phyloP scores from a whole-genome alignment of 1,140 invertebrate species.

The Drosophila tropicalis region DNA sequence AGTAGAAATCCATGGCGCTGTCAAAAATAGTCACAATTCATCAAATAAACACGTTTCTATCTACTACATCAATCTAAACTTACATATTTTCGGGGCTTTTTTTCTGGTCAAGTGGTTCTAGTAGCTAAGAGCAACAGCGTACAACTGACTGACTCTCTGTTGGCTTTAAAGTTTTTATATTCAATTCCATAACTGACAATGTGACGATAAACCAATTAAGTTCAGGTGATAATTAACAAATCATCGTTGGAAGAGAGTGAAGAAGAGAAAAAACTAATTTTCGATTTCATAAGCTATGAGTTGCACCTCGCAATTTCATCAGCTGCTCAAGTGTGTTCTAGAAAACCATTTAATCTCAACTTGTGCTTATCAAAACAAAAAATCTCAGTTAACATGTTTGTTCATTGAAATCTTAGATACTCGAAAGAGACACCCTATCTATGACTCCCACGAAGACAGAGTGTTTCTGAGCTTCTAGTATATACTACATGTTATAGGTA shows the following conservation, averaged over 20 bases:
- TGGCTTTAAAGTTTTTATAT: conserved; percentile 29
- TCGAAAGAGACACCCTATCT: conserved; percentile 28
- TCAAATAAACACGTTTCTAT: conserved; percentile 50
- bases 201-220: conserved; percentile 49
- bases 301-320: conserved; percentile 1
- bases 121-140: conserved; percentile 12
- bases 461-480: conserved; percentile 8
- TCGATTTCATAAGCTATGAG: not conserved
- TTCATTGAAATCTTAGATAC: not conserved
- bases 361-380: conserved; percentile 24
- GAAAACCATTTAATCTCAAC: conserved; percentile 16
- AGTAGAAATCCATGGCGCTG: conserved; percentile 85
- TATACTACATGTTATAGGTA: not conserved
- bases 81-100: conserved; percentile 8
- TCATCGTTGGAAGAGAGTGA: conserved; percentile 4
- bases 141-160: conserved; percentile 39
- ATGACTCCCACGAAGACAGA: conserved; percentile 7
- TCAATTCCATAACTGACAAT: not conserved
- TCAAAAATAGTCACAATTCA: conserved; percentile 5
- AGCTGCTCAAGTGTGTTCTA: not conserved
- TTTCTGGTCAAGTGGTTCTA: conserved; percentile 13
- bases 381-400: conserved; percentile 5
- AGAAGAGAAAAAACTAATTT: not conserved
- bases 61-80: conserved; percentile 10
- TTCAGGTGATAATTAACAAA: conserved; percentile 49